phyloP scores from a whole-genome alignment of 1,140 invertebrate species.

The Drosophila cardini region DNA sequence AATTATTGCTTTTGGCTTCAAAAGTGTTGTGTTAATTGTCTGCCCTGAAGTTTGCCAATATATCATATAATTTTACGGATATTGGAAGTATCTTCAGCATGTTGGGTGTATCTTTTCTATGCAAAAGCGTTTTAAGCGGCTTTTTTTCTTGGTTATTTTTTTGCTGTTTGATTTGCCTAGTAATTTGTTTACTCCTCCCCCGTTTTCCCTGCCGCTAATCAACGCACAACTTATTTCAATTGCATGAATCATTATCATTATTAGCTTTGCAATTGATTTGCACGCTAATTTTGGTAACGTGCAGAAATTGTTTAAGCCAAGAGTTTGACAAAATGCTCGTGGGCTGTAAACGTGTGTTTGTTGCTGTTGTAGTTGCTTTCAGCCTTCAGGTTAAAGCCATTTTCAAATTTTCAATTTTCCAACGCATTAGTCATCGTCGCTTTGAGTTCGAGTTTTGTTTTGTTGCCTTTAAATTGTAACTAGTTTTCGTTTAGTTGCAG shows the following conservation, averaged over 20 bases:
- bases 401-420: slow-evolving; percentile 82
- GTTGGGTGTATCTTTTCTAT: not conserved
- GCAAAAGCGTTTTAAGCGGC: not conserved
- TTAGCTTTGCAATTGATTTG: slow-evolving; percentile 65
- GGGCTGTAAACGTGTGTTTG: not conserved
- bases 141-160: slow-evolving; percentile 4
- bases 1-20: slow-evolving; percentile 59
- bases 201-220: not conserved
- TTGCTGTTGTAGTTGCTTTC: slow-evolving; percentile 23
- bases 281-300: slow-evolving; percentile 76
- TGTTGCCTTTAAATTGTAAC: slow-evolving; percentile 69
- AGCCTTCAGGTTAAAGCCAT: slow-evolving; percentile 42
- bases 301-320: slow-evolving; percentile 54
- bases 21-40: slow-evolving; percentile 5
- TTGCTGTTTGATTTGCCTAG: not conserved
- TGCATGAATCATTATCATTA: slow-evolving; percentile 50
- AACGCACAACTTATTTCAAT: slow-evolving; percentile 27
- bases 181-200: slow-evolving; percentile 2
- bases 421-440: slow-evolving; percentile 76
- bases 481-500: slow-evolving; percentile 57
- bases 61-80: slow-evolving; percentile 1
- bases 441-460: slow-evolving; percentile 15
- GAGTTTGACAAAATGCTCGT: slow-evolving; percentile 62
- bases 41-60: not conserved
- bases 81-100: not conserved